A percentile compares a stretch with the other conserved stretches of the same genome.
phyloP scores from a whole-genome alignment of 2,113 vertebrate species.

The Phaethornis superciliosus region DNA sequence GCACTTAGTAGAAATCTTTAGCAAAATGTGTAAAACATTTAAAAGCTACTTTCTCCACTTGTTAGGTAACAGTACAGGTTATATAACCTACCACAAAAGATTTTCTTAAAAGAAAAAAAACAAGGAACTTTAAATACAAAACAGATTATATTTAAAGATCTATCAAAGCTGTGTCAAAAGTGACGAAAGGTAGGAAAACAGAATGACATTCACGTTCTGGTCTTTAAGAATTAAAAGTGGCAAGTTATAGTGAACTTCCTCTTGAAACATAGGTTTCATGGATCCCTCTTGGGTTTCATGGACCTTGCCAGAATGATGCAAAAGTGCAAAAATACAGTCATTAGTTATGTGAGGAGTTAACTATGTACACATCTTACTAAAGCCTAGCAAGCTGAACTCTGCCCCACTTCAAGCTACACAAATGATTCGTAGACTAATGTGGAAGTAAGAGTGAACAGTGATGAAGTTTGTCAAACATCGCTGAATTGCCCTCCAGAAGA shows the following conservation, averaged over 20 bases:
- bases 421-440: not conserved
- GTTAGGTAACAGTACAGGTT: conserved; percentile 8
- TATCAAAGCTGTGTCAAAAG: conserved; percentile 39
- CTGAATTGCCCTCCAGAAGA: not conserved
- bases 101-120: conserved; percentile 33
- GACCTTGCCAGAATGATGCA: not conserved
- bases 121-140: conserved; percentile 50
- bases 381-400: not conserved
- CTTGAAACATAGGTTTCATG: not conserved
- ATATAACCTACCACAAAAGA: conserved; percentile 24
- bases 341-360: not conserved
- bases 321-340: not conserved
- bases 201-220: conserved; percentile 30
- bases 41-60: conserved; percentile 7
- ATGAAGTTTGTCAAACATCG: rapidly evolving
- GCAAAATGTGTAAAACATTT: conserved; percentile 28
- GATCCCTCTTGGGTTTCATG: not conserved
- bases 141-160: conserved; percentile 30
- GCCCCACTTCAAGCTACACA: not conserved
- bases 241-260: not conserved
- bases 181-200: conserved; percentile 21
- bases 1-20: conserved; percentile 5
- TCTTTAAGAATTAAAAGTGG: conserved; percentile 11
- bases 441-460: not conserved
- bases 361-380: not conserved